phyloP scores from a whole-genome alignment of 2,797 vertebrate genomes.

The Tragopan temminckii region DNA sequence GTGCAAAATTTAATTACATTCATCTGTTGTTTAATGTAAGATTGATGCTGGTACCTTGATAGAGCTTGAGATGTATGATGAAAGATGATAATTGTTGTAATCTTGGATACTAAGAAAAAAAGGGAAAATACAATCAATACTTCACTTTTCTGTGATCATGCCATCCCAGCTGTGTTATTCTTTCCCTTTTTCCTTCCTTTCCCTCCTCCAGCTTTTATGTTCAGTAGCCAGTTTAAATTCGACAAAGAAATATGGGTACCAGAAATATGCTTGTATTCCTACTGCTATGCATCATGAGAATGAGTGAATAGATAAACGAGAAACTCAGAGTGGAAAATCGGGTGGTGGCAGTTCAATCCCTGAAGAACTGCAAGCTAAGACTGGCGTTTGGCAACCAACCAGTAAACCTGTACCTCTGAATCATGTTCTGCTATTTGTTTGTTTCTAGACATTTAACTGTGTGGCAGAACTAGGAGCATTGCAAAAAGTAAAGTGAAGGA shows the following conservation, averaged over 20 bases:
- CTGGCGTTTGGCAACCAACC: rapidly evolving
- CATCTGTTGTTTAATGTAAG: not conserved
- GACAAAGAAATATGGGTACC: not conserved
- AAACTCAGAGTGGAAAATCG: not conserved
- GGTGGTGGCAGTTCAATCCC: not conserved
- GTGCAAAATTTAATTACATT: not conserved
- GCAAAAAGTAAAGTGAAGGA: not conserved
- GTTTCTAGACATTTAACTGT: not conserved
- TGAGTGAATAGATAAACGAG: not conserved
- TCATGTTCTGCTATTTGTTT: rapidly evolving
- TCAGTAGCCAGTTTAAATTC: not conserved
- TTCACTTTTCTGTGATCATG: not conserved
- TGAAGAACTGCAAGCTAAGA: not conserved
- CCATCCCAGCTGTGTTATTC: not conserved
- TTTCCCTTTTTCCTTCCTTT: not conserved
- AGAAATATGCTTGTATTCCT: not conserved
- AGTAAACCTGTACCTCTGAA: not conserved
- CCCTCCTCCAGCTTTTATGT: not conserved
- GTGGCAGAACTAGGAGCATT: not conserved
- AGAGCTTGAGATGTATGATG: not conserved
- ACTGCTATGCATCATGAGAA: not conserved
- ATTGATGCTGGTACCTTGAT: not conserved
- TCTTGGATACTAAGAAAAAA: not conserved
- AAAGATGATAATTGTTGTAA: not conserved
- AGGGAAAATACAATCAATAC: not conserved